Conservation (phyloP, 2,888 invertebrate species). For the Xanthia icteritia region DNA sequence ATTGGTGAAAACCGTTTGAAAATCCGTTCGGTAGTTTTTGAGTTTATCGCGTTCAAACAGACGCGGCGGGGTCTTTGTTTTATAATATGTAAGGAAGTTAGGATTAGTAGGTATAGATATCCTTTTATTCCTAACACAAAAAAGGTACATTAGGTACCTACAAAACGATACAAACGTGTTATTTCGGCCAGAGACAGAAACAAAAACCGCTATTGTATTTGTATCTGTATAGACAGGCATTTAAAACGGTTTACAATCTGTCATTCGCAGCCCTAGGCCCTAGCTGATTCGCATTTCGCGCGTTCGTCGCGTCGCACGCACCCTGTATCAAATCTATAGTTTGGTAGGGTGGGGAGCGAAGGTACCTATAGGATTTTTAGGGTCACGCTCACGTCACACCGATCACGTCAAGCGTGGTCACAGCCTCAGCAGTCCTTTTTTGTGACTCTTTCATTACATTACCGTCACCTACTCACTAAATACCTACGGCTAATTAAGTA, state of each 20-base stretch:
- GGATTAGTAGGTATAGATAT: too few species aligned
- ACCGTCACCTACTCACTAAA: neutral
- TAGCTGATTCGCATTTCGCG: constrained; percentile 10
- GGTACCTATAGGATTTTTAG: constrained; percentile 6
- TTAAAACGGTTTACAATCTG: constrained; percentile 43
- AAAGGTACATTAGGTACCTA: too few species aligned
- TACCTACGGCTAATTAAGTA: neutral
- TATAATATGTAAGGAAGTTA: too few species aligned
- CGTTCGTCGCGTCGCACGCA: constrained; percentile 9
- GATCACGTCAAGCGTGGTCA: constrained; percentile 6
- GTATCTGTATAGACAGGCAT: neutral
- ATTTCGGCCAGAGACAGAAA: neutral
- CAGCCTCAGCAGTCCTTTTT: neutral
- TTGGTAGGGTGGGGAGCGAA: neutral
- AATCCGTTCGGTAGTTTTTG: too few species aligned
- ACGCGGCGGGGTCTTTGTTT: too few species aligned
- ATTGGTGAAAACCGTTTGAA: too few species aligned
- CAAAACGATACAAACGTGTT: neutral
- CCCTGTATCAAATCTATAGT: constrained; percentile 13
- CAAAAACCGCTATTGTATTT: constrained; percentile 18
- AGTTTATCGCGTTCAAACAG: too few species aligned
- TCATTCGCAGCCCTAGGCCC: constrained; percentile 30
- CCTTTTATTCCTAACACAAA: too few species aligned
- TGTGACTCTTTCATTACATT: neutral
- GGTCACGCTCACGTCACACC: neutral